These are phyloP conservation scores for Parasteatoda tepidariorum DNA, from an alignment of 1,140 invertebrate genomes.

Conservation along the genomic window DNA sequence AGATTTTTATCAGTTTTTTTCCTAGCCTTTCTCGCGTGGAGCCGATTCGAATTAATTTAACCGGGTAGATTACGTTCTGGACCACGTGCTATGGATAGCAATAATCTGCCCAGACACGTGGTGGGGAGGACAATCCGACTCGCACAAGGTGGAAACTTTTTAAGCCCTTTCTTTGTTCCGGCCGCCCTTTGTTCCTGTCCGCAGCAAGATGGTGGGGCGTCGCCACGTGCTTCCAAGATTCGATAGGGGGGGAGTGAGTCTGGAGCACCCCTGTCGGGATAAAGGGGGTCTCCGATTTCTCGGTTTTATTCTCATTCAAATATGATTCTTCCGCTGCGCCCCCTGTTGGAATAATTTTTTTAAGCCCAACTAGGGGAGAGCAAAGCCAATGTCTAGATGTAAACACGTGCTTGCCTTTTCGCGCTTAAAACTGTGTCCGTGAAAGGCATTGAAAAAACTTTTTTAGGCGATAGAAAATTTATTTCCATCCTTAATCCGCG, in stretches of 20 bases:
- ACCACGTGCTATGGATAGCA: slow-evolving; percentile 38
- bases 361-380: neutral
- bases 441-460: neutral
- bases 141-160: slow-evolving; percentile 23
- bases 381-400: neutral
- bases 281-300: slow-evolving; percentile 32
- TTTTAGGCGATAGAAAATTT: slow-evolving; percentile 26
- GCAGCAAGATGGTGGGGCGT: neutral
- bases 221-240: slow-evolving; percentile 27
- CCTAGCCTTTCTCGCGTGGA: slow-evolving; percentile 1
- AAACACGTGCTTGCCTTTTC: slow-evolving; percentile 57
- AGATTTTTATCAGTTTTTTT: slow-evolving; percentile 33
- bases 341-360: slow-evolving; percentile 4
- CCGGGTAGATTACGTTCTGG: slow-evolving; percentile 41
- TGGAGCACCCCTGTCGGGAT: neutral
- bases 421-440: slow-evolving; percentile 1
- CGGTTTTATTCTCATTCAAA: slow-evolving; percentile 52
- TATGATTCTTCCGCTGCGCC: slow-evolving; percentile 2
- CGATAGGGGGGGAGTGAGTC: slow-evolving; percentile 13
- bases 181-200: neutral
- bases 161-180: slow-evolving; percentile 19
- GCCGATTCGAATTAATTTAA: slow-evolving; percentile 56
- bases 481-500: slow-evolving; percentile 26
- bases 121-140: neutral
- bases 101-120: slow-evolving; percentile 41